Base-by-base conservation (phyloP, 2,888 invertebrate genomes). In the Tetramorium bicarinatum region DNA sequence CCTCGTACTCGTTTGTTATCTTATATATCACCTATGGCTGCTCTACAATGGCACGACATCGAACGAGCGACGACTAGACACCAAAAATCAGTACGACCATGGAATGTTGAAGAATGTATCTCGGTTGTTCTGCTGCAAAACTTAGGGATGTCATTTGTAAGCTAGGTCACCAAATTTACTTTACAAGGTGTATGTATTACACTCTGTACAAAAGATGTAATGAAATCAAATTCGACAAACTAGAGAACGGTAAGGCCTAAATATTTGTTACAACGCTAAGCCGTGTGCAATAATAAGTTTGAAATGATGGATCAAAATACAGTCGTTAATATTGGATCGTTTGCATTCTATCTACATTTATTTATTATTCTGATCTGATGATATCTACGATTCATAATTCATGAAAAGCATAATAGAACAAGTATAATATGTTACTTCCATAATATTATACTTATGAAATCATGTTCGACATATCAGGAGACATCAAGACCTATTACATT, bases 1-100 rank as follows among this genome's bases (percentile, higher is more conserved):
- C 41, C 81, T 94, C 66, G 92, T 95, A 69, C 90, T 95, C 29
- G 81, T 94, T 49, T 91, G 92, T 75, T 94, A 95, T 85, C 92
- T 95, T 44, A 52, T 95, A 15, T 95, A 95, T 85, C 95, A 95
- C 87, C 89, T 95, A 3, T 95, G 95, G 95, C 87, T 95, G 54
- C 91, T 94, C 34, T 93, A 91, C 77, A 89, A 92, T 56, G 93
- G 93, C 56, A 94, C 91, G 64, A 94, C 94, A 34, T 90, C 93
- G 9, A 93, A 93, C 76, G 94, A 94, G 82, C 91, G 93, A 80
- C 93, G 92, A 21, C 82, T 91, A 9, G 75, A 83, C 25, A 77
- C 82, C 41, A 87, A 88, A 64, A 92, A 88, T 85, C 91, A 88
- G 15, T 92, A 87, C 25, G 88, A 91, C 38, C 89, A 91, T 66